phyloP scores from a whole-genome alignment of 2,113 vertebrate species.

The Alouatta palliata region DNA sequence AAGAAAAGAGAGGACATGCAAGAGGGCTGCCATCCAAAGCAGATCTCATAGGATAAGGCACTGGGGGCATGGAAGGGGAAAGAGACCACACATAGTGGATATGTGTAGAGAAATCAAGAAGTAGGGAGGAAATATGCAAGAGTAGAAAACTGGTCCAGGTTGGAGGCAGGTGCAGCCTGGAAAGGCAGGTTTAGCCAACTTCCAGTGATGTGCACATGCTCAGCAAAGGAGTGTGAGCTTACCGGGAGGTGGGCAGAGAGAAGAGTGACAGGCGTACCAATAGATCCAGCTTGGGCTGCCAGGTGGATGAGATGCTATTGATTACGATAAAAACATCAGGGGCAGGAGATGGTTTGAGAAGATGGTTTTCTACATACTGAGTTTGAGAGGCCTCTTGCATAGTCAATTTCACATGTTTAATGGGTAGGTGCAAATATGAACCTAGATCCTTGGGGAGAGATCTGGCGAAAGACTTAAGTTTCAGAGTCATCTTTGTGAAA shows the following conservation, averaged over 20 bases:
- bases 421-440: neutral
- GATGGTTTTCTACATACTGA: neutral
- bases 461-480: neutral
- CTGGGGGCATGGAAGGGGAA: rapidly evolving
- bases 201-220: neutral
- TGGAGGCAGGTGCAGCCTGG: neutral
- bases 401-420: neutral
- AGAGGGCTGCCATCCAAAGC: neutral
- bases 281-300: neutral
- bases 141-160: neutral
- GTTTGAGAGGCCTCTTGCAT: neutral
- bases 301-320: neutral
- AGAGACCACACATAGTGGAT: neutral
- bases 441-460: neutral
- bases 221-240: neutral
- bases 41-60: neutral
- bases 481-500: neutral
- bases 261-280: neutral
- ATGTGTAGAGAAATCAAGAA: neutral
- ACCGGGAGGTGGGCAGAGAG: neutral
- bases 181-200: neutral
- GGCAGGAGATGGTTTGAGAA: neutral
- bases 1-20: neutral
- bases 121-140: too few relatives aligned
- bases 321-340: neutral